phyloP scores from a whole-genome alignment of 2,888 invertebrate genomes.

The Corbicula japonica region DNA sequence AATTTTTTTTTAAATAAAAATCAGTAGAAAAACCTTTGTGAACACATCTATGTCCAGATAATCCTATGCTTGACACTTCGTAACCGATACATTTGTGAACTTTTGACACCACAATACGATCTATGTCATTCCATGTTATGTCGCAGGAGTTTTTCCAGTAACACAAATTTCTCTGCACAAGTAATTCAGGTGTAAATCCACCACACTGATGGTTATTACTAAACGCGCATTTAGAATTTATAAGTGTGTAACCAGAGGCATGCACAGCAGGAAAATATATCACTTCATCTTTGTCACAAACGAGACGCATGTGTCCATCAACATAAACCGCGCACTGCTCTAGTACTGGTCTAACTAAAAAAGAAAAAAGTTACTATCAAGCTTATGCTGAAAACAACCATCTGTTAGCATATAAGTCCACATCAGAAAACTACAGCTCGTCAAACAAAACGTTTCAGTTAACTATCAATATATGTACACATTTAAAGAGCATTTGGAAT shows the following conservation, averaged over 20 bases:
- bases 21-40: slow-evolving; percentile 69
- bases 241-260: slow-evolving; percentile 43
- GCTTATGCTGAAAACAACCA: too few species aligned
- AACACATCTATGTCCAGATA: slow-evolving; percentile 64
- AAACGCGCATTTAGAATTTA: slow-evolving; percentile 39
- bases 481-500: too few species aligned
- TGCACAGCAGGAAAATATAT: slow-evolving; percentile 59
- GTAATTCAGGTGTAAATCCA: slow-evolving; percentile 59
- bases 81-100: slow-evolving; percentile 56
- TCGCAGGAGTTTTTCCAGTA: slow-evolving; percentile 66
- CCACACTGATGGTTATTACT: slow-evolving; percentile 51
- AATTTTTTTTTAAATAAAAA: too few species aligned
- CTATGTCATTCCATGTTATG: slow-evolving; percentile 54
- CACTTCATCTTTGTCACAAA: slow-evolving; percentile 43
- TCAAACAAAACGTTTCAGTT: too few species aligned
- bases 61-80: slow-evolving; percentile 42
- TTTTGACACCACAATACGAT: slow-evolving; percentile 55
- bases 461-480: too few species aligned
- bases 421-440: too few species aligned
- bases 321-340: slow-evolving; percentile 46
- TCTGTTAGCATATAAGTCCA: too few species aligned
- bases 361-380: neutral
- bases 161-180: slow-evolving; percentile 65
- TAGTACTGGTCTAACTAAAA: slow-evolving; percentile 55
- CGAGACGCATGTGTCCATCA: slow-evolving; percentile 39